Evolutionary conservation across 1,140 invertebrate species (phyloP).

Genomic region (Drosophila lacertosa): DNA sequence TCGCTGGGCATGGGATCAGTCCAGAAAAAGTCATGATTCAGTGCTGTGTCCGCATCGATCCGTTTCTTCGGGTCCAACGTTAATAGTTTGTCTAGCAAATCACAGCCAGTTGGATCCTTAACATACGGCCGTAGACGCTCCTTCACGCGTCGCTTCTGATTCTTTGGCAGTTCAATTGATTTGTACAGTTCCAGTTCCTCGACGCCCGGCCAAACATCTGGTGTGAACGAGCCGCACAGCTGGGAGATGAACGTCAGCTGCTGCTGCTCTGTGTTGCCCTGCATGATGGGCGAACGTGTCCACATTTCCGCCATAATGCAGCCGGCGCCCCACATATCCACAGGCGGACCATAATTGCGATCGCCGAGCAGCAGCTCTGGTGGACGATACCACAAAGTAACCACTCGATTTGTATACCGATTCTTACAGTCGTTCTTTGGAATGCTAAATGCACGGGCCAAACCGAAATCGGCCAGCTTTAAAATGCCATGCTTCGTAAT

Average conservation of each 20-base stretch:
- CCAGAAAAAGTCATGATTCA: constrained; percentile 99
- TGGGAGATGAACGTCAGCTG: constrained; percentile 98
- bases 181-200: constrained; percentile 96
- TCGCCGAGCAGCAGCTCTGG: constrained; percentile 92
- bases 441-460: constrained; percentile 96
- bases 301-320: constrained; percentile 99
- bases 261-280: constrained; percentile 98
- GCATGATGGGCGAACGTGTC: constrained; percentile 95
- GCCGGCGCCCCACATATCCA: constrained; percentile 99
- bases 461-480: constrained; percentile 96
- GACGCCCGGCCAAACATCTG: constrained; percentile 97
- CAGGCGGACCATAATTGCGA: constrained; percentile 97
- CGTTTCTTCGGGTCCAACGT: constrained; percentile 96
- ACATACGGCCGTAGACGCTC: constrained; percentile 96
- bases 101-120: constrained; percentile 95
- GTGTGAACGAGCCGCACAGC: constrained; percentile 97
- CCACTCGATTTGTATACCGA: constrained; percentile 98
- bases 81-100: constrained; percentile 96
- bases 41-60: constrained; percentile 94
- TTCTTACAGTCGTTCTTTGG: constrained; percentile 94
- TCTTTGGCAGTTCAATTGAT: constrained; percentile 95
- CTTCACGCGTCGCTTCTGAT: constrained; percentile 96
- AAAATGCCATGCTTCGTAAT: constrained; percentile 98
- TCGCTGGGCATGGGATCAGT: constrained; percentile 97
- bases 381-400: constrained; percentile 98